Percentiles rank a stretch among this genome's conserved stretches.
phyloP scores from a whole-genome alignment of 92 coral and sea anemone species.

The Palythoa grandiflora region DNA sequence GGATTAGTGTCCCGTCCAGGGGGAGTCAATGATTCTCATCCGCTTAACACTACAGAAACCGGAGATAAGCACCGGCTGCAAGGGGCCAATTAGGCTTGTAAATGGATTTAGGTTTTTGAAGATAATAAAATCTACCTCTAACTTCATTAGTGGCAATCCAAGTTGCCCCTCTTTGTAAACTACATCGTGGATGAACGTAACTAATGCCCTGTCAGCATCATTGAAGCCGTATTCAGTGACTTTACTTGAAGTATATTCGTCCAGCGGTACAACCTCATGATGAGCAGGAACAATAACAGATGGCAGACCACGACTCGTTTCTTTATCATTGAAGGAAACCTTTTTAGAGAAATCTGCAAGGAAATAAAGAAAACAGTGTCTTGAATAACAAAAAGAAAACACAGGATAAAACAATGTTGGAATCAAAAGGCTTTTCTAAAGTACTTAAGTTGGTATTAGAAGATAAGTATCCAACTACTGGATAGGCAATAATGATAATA shows the following conservation, averaged over 20 bases:
- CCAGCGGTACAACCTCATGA: constrained; percentile 5
- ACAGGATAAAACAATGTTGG: too few relatives aligned
- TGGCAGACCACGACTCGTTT: background rate
- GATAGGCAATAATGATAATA: too few relatives aligned
- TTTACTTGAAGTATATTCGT: background rate
- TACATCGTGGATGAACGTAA: constrained; percentile 2
- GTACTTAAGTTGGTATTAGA: too few relatives aligned
- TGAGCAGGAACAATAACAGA: background rate
- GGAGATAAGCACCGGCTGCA: too few relatives aligned
- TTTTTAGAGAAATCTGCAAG: background rate
- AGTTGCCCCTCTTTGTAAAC: constrained; percentile 28
- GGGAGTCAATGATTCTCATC: too few relatives aligned
- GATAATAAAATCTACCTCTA: background rate
- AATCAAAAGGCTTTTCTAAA: too few relatives aligned
- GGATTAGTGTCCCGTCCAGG: too few relatives aligned
- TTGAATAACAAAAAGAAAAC: background rate
- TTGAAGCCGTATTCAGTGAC: constrained; percentile 4
- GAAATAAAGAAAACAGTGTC: background rate
- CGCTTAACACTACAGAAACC: too few relatives aligned
- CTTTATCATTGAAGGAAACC: background rate
- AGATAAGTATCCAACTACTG: too few relatives aligned
- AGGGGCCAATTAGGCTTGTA: too few relatives aligned
- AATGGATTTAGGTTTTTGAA: background rate
- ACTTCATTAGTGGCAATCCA: constrained; percentile 14
- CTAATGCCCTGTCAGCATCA: constrained; percentile 1